These are phyloP conservation scores for Haliaeetus leucogaster DNA, from an alignment of 2,113 vertebrate genomes.

Conservation along the genomic window DNA sequence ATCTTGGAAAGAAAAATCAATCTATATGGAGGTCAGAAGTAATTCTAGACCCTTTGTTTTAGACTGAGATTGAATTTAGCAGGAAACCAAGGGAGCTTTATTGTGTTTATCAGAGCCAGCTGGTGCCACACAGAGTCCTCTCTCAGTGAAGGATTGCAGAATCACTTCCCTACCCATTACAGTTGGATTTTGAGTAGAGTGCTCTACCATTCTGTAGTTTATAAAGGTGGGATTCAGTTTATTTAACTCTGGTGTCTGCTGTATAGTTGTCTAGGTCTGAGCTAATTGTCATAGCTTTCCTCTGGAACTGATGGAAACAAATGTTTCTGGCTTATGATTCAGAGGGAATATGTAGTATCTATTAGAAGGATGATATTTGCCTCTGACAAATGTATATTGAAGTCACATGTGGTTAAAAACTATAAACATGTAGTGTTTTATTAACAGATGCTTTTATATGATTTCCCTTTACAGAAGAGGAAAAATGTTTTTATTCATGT, in stretches of 20 bases:
- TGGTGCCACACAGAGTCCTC: background rate
- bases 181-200: background rate
- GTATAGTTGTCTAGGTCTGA: background rate
- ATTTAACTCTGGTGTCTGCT: background rate
- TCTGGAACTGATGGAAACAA: background rate
- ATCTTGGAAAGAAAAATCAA: background rate
- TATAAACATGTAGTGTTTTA: background rate
- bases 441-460: background rate
- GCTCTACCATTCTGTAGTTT: background rate
- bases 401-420: background rate
- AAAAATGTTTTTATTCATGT: background rate
- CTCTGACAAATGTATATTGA: background rate
- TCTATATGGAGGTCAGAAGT: background rate
- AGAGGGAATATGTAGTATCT: background rate
- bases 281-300: background rate
- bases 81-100: background rate
- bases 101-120: background rate
- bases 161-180: background rate
- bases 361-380: background rate
- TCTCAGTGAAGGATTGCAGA: no score
- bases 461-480: background rate
- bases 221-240: background rate
- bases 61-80: background rate
- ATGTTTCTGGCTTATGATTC: background rate
- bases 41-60: background rate